A percentile compares a stretch with the other conserved stretches of the same genome.
Conservation (phyloP, 2,113 vertebrate genomes). For the Pterocles orientalis region DNA sequence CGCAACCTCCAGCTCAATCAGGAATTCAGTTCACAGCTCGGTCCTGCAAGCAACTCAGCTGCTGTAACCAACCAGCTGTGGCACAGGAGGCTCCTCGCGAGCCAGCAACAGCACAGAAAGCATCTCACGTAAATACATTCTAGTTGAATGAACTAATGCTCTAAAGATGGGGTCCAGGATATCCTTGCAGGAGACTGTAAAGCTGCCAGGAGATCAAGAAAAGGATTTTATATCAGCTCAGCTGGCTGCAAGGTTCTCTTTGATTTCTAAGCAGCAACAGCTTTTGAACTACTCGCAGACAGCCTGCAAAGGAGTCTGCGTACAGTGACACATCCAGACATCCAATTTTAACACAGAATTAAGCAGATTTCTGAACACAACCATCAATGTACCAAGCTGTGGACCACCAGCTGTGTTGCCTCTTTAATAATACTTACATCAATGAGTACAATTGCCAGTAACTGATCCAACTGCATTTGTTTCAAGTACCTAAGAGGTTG, state of each 20-base stretch:
- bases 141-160: background rate
- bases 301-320: background rate
- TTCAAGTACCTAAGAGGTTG: background rate
- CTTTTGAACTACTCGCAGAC: background rate
- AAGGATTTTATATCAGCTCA: background rate
- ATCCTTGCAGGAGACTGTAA: background rate
- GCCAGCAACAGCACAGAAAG: background rate
- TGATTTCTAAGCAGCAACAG: background rate
- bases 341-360: background rate
- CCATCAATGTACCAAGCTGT: background rate
- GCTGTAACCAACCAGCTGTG: background rate
- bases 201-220: background rate
- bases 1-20: background rate
- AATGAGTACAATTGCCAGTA: background rate
- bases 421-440: background rate
- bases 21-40: background rate
- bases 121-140: background rate
- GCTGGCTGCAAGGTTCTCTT: background rate
- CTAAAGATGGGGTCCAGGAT: background rate
- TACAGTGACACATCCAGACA: background rate
- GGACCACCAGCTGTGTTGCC: background rate
- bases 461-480: background rate
- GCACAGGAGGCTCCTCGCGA: background rate
- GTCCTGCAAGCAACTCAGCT: background rate
- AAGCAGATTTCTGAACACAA: background rate